Conservation (phyloP, 2,113 vertebrate genomes). For the Hiodon alosoides region DNA sequence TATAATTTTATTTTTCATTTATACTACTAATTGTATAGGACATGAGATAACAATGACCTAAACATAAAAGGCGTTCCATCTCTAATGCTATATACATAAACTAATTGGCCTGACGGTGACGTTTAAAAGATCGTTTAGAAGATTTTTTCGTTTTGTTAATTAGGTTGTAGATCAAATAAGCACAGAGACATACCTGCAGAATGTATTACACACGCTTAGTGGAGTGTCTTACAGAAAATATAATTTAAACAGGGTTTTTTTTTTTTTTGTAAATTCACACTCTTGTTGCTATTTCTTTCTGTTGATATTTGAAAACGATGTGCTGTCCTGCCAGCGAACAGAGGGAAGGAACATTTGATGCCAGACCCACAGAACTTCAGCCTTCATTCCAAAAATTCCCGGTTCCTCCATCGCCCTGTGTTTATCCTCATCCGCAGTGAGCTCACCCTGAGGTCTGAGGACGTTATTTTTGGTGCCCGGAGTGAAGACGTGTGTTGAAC, state of each 20-base stretch:
- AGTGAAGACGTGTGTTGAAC: conserved; percentile 8
- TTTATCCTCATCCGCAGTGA: not conserved
- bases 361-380: too few relatives aligned
- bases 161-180: not conserved
- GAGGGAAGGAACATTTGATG: not conserved
- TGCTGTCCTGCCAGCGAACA: not conserved
- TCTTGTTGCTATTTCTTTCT: not conserved
- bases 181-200: too few relatives aligned
- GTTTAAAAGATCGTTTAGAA: too few relatives aligned
- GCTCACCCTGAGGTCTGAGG: not conserved
- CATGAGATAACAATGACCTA: too few relatives aligned
- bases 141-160: too few relatives aligned
- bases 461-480: not conserved
- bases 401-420: not conserved
- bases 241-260: not conserved
- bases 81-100: too few relatives aligned
- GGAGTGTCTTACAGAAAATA: too few relatives aligned
- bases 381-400: not conserved
- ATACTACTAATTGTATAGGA: not conserved
- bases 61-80: too few relatives aligned
- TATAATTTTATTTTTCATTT: not conserved
- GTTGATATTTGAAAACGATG: not conserved
- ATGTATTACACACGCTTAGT: too few relatives aligned
- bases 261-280: not conserved
- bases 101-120: too few relatives aligned